Percentiles rank a stretch among this genome's conserved stretches.
These are phyloP conservation scores for Zaprionus kolodkinae DNA, from an alignment of 1,140 invertebrate species.

Conservation along the genomic window DNA sequence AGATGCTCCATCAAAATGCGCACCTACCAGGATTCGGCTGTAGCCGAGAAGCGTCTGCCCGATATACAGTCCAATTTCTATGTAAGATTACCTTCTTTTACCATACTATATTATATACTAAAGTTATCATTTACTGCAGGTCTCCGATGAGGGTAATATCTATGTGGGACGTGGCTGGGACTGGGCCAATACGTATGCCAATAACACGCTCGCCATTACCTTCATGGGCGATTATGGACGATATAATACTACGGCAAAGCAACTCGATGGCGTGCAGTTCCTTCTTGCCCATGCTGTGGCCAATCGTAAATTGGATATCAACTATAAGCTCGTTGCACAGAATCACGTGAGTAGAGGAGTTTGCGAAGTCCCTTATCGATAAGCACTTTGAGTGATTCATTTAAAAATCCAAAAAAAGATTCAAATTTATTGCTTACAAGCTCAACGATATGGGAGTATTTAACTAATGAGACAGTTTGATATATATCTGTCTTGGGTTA, in stretches of 20 bases:
- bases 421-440: neutral
- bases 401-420: neutral
- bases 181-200: conserved; percentile 85
- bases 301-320: conserved; percentile 62
- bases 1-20: conserved; percentile 83
- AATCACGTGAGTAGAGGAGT: conserved; percentile 79
- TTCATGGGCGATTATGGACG: conserved; percentile 85
- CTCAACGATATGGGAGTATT: too few species aligned
- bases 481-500: neutral
- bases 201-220: conserved; percentile 84
- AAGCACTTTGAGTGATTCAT: neutral
- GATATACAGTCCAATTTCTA: conserved; percentile 84
- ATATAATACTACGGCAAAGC: conserved; percentile 71
- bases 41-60: conserved; percentile 68
- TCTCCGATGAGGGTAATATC: conserved; percentile 87
- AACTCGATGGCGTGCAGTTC: conserved; percentile 77
- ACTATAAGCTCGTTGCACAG: conserved; percentile 84
- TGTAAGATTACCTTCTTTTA: conserved; percentile 65
- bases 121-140: conserved; percentile 65
- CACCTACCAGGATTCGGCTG: conserved; percentile 79
- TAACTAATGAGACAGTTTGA: neutral
- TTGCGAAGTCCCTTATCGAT: too few species aligned
- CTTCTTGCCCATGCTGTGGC: conserved; percentile 77
- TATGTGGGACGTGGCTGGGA: conserved; percentile 88
- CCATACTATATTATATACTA: conserved; percentile 23